Percentiles rank a stretch among this genome's conserved stretches.
These are phyloP conservation scores for Setipinna tenuifilis DNA, from an alignment of 2,797 vertebrate genomes.

Conservation along the genomic window DNA sequence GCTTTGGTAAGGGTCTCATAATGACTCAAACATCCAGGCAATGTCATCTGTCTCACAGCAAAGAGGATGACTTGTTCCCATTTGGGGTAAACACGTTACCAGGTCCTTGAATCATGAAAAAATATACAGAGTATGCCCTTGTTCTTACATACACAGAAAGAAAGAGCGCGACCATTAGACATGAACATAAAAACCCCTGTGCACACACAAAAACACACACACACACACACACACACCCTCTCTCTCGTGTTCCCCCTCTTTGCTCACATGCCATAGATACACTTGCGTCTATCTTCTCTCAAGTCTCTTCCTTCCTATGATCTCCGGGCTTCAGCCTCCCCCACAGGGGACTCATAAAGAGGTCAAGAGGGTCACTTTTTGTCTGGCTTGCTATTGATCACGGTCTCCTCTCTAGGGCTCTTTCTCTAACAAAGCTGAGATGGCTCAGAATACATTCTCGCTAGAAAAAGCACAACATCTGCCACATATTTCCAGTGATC, in stretches of 20 bases:
- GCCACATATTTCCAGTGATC: background rate
- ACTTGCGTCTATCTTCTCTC: no score
- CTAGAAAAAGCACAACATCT: background rate
- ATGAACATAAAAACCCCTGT: no score
- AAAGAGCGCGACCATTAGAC: no score
- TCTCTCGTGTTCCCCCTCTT: no score
- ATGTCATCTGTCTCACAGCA: background rate
- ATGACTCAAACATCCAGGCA: background rate
- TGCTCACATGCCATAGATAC: no score
- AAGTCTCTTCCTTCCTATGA: background rate
- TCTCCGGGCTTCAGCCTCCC: background rate
- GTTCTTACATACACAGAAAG: background rate
- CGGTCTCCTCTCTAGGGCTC: background rate
- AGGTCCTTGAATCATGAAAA: background rate
- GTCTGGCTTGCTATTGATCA: background rate
- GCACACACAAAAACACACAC: background rate
- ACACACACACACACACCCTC: background rate
- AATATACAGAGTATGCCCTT: background rate
- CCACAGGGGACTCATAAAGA: background rate
- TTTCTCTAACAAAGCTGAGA: conserved; percentile 8
- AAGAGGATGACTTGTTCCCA: background rate
- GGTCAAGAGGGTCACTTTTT: conserved; percentile 13
- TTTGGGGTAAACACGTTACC: background rate
- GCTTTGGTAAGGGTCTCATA: background rate
- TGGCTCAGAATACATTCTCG: background rate